Evolutionary conservation across 2,113 vertebrate species (phyloP).

Genomic region (Xiphophorus maculatus): DNA sequence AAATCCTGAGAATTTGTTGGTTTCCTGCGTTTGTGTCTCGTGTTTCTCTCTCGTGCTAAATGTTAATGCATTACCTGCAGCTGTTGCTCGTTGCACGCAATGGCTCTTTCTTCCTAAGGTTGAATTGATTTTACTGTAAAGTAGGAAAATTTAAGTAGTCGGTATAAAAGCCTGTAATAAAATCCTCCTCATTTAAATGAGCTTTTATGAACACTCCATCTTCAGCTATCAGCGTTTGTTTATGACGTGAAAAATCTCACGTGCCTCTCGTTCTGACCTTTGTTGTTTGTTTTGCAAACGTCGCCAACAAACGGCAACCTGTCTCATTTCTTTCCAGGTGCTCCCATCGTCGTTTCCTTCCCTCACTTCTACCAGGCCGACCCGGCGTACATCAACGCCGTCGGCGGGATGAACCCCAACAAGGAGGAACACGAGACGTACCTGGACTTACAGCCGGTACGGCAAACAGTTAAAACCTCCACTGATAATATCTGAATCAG

Average conservation of each 20-base stretch:
- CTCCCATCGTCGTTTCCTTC: constrained; percentile 93
- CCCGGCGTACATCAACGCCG: constrained; percentile 81
- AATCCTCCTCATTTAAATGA: too few species aligned
- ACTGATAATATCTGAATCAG: not conserved
- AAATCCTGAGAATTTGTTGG: not conserved
- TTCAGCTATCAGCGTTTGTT: not conserved
- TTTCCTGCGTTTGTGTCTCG: not conserved
- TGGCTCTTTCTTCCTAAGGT: too few species aligned
- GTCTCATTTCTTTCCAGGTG: constrained; percentile 77
- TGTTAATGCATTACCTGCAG: too few species aligned
- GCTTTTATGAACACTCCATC: too few species aligned
- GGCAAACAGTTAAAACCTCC: not conserved
- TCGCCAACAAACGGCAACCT: too few species aligned
- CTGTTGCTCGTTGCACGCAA: too few species aligned
- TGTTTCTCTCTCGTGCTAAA: not conserved
- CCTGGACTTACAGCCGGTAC: constrained; percentile 94
- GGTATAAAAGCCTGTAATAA: too few species aligned
- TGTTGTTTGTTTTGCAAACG: too few species aligned
- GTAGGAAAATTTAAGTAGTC: too few species aligned
- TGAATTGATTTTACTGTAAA: too few species aligned
- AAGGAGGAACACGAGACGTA: constrained; percentile 93
- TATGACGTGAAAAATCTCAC: not conserved
- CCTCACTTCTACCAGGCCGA: constrained; percentile 98
- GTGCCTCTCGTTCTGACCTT: not conserved
- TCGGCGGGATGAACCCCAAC: constrained; percentile 89